A percentile compares a stretch with the other conserved stretches of the same genome.
Conservation (phyloP, 2,113 vertebrate species). For the Oxygymnocypris stewartii region DNA sequence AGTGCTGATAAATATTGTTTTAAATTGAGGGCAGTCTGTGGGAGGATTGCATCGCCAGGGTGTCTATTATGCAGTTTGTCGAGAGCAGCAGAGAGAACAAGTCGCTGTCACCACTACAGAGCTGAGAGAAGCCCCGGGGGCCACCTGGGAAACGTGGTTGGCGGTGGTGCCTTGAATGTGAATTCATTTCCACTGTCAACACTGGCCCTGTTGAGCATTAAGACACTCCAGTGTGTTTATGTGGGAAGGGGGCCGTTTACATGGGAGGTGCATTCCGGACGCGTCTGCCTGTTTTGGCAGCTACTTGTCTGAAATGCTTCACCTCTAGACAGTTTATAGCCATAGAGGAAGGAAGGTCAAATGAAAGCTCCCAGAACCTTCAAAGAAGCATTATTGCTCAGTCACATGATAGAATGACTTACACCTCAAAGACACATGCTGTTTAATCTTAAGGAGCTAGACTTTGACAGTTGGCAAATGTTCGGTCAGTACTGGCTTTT, state of each 20-base stretch:
- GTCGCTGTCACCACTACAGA: conserved; percentile 30
- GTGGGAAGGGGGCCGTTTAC: not conserved
- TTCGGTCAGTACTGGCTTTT: not conserved
- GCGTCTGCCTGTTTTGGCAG: conserved; percentile 36
- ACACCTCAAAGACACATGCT: not conserved
- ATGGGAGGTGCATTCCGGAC: conserved; percentile 10
- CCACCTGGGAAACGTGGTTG: conserved; percentile 45
- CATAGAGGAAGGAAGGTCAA: conserved; percentile 31
- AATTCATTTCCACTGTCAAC: conserved; percentile 27
- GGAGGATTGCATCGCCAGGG: conserved; percentile 42
- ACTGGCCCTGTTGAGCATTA: not conserved
- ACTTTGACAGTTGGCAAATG: not conserved
- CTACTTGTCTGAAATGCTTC: conserved; percentile 31
- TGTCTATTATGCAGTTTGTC: conserved; percentile 40
- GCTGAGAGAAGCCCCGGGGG: conserved; percentile 32
- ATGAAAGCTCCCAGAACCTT: conserved; percentile 3
- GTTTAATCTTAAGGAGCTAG: not conserved
- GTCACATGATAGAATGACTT: not conserved
- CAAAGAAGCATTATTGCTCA: conserved; percentile 9
- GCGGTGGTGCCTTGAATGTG: conserved; percentile 7
- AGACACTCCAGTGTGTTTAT: conserved; percentile 13
- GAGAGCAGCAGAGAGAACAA: conserved; percentile 9
- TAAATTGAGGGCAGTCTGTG: conserved; percentile 42
- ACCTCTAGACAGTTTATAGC: conserved; percentile 40
- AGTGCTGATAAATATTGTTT: conserved; percentile 40